phyloP scores from a whole-genome alignment of 2,888 invertebrate species.

The Resseliella maxima region DNA sequence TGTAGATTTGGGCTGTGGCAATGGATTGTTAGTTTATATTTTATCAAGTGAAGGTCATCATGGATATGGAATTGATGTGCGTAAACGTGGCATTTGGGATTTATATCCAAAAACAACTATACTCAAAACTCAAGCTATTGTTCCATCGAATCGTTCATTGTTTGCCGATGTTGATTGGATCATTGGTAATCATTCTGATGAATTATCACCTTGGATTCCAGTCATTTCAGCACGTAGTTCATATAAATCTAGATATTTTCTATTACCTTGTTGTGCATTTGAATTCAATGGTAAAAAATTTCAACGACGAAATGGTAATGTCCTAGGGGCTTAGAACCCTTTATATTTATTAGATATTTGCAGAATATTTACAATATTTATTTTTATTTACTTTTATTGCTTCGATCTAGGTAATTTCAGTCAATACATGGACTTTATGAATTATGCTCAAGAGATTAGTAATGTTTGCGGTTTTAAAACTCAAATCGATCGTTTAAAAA shows the following conservation, averaged over 20 bases:
- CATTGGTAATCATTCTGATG: conserved; percentile 99
- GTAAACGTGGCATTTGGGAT: conserved; percentile 90
- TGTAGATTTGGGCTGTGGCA: conserved; percentile 97
- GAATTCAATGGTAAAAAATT: conserved; percentile 91
- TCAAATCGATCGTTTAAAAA: conserved; percentile 84
- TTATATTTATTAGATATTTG: no score
- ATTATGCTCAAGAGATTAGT: conserved; percentile 74
- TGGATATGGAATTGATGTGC: conserved; percentile 86
- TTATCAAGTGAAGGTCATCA: conserved; percentile 84
- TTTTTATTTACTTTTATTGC: no score
- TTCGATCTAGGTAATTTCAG: no score
- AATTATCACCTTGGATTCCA: conserved; percentile 98
- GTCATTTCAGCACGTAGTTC: conserved; percentile 87
- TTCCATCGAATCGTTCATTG: conserved; percentile 73
- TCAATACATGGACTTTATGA: conserved; percentile 81
- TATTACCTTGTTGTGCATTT: conserved; percentile 94
- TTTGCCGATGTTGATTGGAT: conserved; percentile 89
- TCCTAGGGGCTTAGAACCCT: no score
- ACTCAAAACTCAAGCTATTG: conserved; percentile 69
- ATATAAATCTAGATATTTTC: conserved; percentile 81
- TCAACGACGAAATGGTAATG: conserved; percentile 75
- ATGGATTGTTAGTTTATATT: conserved; percentile 91
- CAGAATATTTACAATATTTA: no score
- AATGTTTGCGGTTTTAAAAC: conserved; percentile 80
- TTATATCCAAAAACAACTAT: conserved; percentile 72